Evolutionary conservation across 2,888 invertebrate genomes (phyloP).

Genomic region (Cheilosia soror): DNA sequence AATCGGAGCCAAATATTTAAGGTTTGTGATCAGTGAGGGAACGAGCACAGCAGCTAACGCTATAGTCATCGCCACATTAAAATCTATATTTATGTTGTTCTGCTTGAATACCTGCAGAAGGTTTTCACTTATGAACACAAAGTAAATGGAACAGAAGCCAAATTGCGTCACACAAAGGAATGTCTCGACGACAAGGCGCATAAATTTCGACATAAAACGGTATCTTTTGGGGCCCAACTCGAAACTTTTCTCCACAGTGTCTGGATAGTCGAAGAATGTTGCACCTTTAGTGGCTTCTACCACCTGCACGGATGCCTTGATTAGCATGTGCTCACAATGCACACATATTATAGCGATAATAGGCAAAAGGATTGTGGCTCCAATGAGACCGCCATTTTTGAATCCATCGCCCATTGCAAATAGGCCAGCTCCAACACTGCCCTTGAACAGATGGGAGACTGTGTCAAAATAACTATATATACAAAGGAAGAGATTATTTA

Average conservation of each 20-base stretch:
- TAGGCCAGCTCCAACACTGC: conserved; percentile 97
- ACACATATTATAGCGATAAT: conserved; percentile 95
- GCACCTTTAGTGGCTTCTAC: conserved; percentile 80
- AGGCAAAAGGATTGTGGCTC: conserved; percentile 90
- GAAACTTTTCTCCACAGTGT: conserved; percentile 92
- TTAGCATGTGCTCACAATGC: conserved; percentile 95
- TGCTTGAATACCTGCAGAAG: conserved; percentile 88
- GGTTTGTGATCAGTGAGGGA: conserved; percentile 81
- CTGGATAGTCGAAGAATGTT: conserved; percentile 90
- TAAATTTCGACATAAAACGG: conserved; percentile 86
- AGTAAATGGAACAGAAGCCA: conserved; percentile 98
- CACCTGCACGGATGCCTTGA: conserved; percentile 79
- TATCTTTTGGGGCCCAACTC: conserved; percentile 87
- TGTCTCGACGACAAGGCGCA: conserved; percentile 90
- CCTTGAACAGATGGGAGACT: conserved; percentile 95
- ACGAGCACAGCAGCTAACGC: conserved; percentile 80
- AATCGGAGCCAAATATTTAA: conserved; percentile 86
- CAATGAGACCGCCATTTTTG: conserved; percentile 93
- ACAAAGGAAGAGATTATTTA: neutral
- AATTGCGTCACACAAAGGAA: conserved; percentile 97
- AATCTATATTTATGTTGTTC: conserved; percentile 79
- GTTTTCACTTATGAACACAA: conserved; percentile 96
- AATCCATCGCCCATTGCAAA: conserved; percentile 98
- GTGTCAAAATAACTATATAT: conserved; percentile 89
- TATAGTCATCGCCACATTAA: conserved; percentile 79